Percentiles rank a stretch among this genome's conserved stretches.
phyloP scores from a whole-genome alignment of 2,888 invertebrate genomes.

The Achlya flavicornis region DNA sequence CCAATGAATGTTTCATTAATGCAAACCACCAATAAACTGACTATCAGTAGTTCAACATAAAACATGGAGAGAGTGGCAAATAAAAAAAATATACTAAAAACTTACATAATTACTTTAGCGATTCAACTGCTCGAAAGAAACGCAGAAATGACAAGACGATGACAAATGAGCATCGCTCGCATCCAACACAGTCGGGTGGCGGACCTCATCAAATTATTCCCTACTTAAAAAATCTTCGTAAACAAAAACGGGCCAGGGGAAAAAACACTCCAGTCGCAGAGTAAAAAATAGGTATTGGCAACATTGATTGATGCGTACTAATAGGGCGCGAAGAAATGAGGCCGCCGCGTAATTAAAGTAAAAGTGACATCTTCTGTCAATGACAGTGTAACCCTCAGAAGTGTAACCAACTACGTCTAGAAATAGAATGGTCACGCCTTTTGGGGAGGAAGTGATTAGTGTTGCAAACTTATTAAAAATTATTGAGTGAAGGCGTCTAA shows the following conservation, averaged over 20 bases:
- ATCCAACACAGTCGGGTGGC: slow-evolving; percentile 81
- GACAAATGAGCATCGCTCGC: slow-evolving; percentile 81
- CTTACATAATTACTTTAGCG: slow-evolving; percentile 80
- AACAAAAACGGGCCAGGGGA: slow-evolving; percentile 78
- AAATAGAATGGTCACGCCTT: slow-evolving; percentile 81
- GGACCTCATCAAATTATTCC: slow-evolving; percentile 84
- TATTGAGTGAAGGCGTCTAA: slow-evolving; percentile 81
- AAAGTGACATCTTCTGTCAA: slow-evolving; percentile 83
- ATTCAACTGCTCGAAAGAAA: slow-evolving; percentile 81
- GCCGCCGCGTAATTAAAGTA: slow-evolving; percentile 80
- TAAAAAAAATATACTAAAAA: slow-evolving; percentile 75
- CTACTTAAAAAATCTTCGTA: slow-evolving; percentile 82
- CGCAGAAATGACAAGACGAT: slow-evolving; percentile 84
- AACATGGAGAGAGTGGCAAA: slow-evolving; percentile 46
- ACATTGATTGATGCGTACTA: slow-evolving; percentile 84
- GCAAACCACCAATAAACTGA: slow-evolving; percentile 23
- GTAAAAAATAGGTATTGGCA: slow-evolving; percentile 84
- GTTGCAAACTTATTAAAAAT: slow-evolving; percentile 80
- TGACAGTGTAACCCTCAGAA: slow-evolving; percentile 54
- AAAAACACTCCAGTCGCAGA: slow-evolving; percentile 72
- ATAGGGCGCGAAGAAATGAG: slow-evolving; percentile 83
- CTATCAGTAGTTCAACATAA: slow-evolving; percentile 49
- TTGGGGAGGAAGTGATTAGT: slow-evolving; percentile 81
- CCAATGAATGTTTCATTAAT: background rate
- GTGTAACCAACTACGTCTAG: slow-evolving; percentile 64